These are phyloP conservation scores for Drosophila pandora DNA, from an alignment of 1,140 invertebrate genomes.

Conservation along the genomic window DNA sequence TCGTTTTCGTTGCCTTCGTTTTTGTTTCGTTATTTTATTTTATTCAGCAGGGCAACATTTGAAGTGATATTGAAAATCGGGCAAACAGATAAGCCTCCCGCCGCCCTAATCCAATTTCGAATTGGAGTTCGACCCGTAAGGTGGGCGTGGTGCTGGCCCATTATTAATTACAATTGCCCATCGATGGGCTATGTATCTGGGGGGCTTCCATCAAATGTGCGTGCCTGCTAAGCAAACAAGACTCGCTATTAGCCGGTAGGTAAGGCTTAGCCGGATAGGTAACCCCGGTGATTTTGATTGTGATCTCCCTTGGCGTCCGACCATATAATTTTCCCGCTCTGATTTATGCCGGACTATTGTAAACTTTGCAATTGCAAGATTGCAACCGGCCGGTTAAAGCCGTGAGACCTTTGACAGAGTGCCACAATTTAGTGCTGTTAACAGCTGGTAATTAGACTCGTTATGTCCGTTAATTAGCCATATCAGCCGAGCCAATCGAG, in stretches of 20 bases:
- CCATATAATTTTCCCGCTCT: slow-evolving; percentile 43
- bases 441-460: slow-evolving; percentile 76
- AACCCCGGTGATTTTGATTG: slow-evolving; percentile 56
- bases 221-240: slow-evolving; percentile 69
- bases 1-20: slow-evolving; percentile 25
- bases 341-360: slow-evolving; percentile 50
- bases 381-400: neutral
- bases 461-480: slow-evolving; percentile 71
- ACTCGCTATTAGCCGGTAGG: slow-evolving; percentile 23
- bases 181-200: slow-evolving; percentile 37
- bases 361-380: slow-evolving; percentile 18
- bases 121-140: slow-evolving; percentile 29
- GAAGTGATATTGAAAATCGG: slow-evolving; percentile 59
- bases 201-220: slow-evolving; percentile 62
- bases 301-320: slow-evolving; percentile 29
- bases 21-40: slow-evolving; percentile 37
- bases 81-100: slow-evolving; percentile 42
- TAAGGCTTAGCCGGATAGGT: slow-evolving; percentile 23
- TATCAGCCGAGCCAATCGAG: slow-evolving; percentile 46
- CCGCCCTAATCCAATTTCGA: slow-evolving; percentile 49
- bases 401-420: slow-evolving; percentile 53
- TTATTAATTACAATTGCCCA: slow-evolving; percentile 39
- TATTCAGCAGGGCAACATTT: slow-evolving; percentile 68
- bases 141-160: slow-evolving; percentile 17
- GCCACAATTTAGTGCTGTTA: slow-evolving; percentile 74